Evolutionary conservation across 2,113 vertebrate genomes (phyloP).

Genomic region (Myocastor coypus): DNA sequence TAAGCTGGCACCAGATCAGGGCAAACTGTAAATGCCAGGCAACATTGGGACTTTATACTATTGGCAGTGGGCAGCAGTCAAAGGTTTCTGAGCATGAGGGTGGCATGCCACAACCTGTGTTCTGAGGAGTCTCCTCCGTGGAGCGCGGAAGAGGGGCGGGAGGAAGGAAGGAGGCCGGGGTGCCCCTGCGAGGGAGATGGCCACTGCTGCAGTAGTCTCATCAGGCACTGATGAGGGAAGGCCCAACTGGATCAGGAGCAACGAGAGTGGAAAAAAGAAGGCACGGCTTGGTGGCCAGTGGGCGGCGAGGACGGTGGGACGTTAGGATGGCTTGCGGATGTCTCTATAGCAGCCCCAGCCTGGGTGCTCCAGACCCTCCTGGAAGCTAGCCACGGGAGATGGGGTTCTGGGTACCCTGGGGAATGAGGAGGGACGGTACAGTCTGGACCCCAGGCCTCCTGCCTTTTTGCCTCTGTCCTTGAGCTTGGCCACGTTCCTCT

Average conservation of each 20-base stretch:
- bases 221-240: too few relatives aligned
- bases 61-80: constrained; percentile 78
- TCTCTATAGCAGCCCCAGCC: not conserved
- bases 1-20: constrained; percentile 37
- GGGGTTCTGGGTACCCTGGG: not conserved
- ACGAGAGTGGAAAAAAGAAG: not conserved
- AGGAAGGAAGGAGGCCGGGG: not conserved
- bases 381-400: not conserved
- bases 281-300: not conserved
- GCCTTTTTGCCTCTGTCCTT: not conserved
- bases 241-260: not conserved
- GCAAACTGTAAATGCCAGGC: constrained; percentile 65
- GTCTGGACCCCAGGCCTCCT: not conserved
- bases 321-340: not conserved
- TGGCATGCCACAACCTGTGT: constrained; percentile 72
- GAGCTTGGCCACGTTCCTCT: not conserved
- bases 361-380: not conserved
- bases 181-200: not conserved
- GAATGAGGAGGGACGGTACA: not conserved
- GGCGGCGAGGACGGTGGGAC: not conserved
- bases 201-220: constrained; percentile 20
- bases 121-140: constrained; percentile 57
- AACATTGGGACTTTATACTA: constrained; percentile 65
- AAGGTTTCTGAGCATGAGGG: constrained; percentile 69
- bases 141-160: constrained; percentile 6